phyloP scores from a whole-genome alignment of 2,888 invertebrate species.

The Ernsta delagoae region DNA sequence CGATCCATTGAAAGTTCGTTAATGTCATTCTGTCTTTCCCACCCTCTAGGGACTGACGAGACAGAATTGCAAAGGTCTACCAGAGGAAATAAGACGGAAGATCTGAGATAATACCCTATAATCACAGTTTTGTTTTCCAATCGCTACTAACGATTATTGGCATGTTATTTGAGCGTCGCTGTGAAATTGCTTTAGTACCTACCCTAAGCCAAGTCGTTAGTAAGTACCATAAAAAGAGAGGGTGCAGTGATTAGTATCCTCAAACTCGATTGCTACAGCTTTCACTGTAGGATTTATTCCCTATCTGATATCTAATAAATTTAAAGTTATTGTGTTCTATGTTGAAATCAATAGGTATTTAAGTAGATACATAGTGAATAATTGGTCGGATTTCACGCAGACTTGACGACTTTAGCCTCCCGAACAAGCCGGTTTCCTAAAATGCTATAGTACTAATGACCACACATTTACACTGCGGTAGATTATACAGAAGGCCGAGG shows the following conservation, averaged over 20 bases:
- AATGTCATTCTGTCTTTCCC: slow-evolving; percentile 74
- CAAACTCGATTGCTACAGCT: slow-evolving; percentile 23
- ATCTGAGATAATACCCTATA: slow-evolving; percentile 80
- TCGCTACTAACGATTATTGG: slow-evolving; percentile 88
- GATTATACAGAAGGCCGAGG: too few species aligned
- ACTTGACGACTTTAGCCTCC: too few species aligned
- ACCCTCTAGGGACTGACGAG: slow-evolving; percentile 70
- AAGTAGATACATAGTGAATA: too few species aligned
- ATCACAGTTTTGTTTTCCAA: slow-evolving; percentile 89
- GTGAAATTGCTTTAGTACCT: slow-evolving; percentile 82
- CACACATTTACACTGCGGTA: too few species aligned
- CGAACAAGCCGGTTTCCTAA: too few species aligned
- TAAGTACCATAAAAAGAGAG: slow-evolving; percentile 76
- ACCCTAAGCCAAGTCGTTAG: slow-evolving; percentile 78
- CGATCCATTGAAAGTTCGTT: slow-evolving; percentile 82
- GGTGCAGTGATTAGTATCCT: slow-evolving; percentile 60
- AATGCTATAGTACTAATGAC: too few species aligned
- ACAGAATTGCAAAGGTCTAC: slow-evolving; percentile 50
- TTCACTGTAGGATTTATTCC: too few species aligned
- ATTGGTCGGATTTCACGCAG: too few species aligned
- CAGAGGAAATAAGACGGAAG: slow-evolving; percentile 57
- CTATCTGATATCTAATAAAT: too few species aligned
- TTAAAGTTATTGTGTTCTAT: too few species aligned
- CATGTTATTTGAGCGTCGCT: slow-evolving; percentile 85
- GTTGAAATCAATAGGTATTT: too few species aligned